Evolutionary conservation across 2,888 invertebrate genomes (phyloP).

Genomic region (Diabrotica balteata): DNA sequence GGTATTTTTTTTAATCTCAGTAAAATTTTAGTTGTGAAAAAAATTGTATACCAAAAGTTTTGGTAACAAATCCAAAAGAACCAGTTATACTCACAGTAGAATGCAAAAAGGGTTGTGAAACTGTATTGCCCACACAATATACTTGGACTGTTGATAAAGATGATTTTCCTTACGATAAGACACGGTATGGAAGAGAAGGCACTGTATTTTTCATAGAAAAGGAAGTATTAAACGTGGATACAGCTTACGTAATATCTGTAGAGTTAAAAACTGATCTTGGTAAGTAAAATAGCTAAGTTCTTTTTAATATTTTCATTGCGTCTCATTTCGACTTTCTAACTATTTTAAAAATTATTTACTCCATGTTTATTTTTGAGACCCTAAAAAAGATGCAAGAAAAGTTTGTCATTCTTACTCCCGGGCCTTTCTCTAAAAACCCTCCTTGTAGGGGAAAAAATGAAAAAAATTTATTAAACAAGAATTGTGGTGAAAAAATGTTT

Average conservation of each 20-base stretch:
- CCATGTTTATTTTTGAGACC: too few relatives aligned
- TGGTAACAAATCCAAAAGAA: slow-evolving; percentile 21
- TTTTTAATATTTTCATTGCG: too few relatives aligned
- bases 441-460: too few relatives aligned
- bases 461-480: too few relatives aligned
- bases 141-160: slow-evolving; percentile 22
- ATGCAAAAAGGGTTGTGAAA: slow-evolving; percentile 23
- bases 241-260: slow-evolving; percentile 20
- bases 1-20: too few relatives aligned
- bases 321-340: too few relatives aligned
- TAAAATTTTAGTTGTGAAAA: slow-evolving; percentile 23
- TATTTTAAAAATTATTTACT: too few relatives aligned
- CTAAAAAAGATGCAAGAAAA: too few relatives aligned
- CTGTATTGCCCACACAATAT: slow-evolving; percentile 7
- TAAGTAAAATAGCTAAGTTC: background rate
- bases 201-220: slow-evolving; percentile 19
- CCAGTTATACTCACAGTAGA: slow-evolving; percentile 19
- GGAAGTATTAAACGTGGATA: slow-evolving; percentile 11
- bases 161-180: slow-evolving; percentile 20
- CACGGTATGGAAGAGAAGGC: slow-evolving; percentile 16
- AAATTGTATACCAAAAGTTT: slow-evolving; percentile 30
- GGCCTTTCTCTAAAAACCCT: too few relatives aligned
- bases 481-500: too few relatives aligned
- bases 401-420: too few relatives aligned
- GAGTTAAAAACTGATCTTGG: slow-evolving; percentile 11